Evolutionary conservation across 1,140 invertebrate species (phyloP), one percentile per base, ranked within the genome.

Genomic region (Drosophila willistoni): DNA sequence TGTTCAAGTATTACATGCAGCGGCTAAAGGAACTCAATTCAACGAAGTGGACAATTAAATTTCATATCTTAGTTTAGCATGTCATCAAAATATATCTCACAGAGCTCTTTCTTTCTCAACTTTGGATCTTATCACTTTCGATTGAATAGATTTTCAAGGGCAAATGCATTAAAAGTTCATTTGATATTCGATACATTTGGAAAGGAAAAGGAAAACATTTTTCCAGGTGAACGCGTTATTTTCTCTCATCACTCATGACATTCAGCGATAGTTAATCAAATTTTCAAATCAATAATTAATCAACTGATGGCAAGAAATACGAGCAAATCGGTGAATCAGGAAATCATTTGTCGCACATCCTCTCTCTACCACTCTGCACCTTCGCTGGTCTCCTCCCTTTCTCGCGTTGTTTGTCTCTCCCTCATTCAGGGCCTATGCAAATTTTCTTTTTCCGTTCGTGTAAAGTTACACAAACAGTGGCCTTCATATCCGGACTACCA

Each of bases 251-350:
- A 22, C 17, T n/a, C 17, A 17, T 61, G 70, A 64, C 61, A 71
- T 77, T 77, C 73, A 42, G 17, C 25, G 62, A 63, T 44, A 72
- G 68, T 81, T 85, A 86, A 87, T 86, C 83, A 79, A 86, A 82
- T 73, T 66, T 79, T 54, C 64, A 69, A 89, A 89, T 89, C 80
- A 89, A 89, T 90, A 89, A 89, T 89, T 89, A 89, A 89, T 89
- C 84, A 87, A 82, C 79, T 72, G 68, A 84, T 84, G 77, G 57
- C 65, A 63, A 70, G 33, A 71, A 61, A 47, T 25, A 13, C 56
- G 56, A 36, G 56, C 10, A 71, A 78, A 76, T 76, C 64, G 22
- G 73, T 65, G 87, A 78, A 76, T 76, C 64, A 33, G 73, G 70
- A 87, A 89, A 87, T 83, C 79, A 87, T 86, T 85, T 86, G 83